Conservation (phyloP, 2,888 invertebrate genomes). For the Heteropelma amictum region DNA sequence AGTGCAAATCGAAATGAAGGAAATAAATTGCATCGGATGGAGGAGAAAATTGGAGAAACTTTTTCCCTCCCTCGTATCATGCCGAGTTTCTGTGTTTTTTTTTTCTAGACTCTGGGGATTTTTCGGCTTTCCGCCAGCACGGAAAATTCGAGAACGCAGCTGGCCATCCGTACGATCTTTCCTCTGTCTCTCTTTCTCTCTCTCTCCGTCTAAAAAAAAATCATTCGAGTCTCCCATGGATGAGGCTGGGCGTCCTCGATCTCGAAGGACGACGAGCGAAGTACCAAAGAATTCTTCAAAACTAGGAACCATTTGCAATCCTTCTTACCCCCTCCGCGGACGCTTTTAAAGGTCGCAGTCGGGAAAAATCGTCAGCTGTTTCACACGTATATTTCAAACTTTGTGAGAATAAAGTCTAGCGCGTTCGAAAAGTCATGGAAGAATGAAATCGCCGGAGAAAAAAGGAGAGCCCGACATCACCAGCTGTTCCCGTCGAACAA, state of each 20-base stretch:
- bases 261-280: neutral
- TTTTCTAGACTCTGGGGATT: constrained; percentile 6
- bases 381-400: neutral
- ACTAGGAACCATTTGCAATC: neutral
- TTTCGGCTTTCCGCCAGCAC: neutral
- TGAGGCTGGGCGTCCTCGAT: neutral
- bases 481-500: constrained; percentile 31
- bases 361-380: constrained; percentile 33
- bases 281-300: neutral
- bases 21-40: neutral
- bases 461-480: neutral
- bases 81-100: neutral
- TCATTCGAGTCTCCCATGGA: neutral
- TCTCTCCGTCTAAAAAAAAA: neutral
- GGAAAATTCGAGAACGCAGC: constrained; percentile 1
- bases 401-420: neutral
- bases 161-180: neutral
- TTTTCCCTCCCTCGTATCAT: neutral
- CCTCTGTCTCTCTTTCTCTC: neutral
- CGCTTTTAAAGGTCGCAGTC: constrained; percentile 21
- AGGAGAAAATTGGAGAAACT: neutral
- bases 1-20: too few species aligned
- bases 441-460: constrained; percentile 10
- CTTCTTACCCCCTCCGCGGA: neutral
- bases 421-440: neutral